Evolutionary conservation across 2,113 vertebrate genomes (phyloP).

Genomic region (Nothobranchius furzeri): DNA sequence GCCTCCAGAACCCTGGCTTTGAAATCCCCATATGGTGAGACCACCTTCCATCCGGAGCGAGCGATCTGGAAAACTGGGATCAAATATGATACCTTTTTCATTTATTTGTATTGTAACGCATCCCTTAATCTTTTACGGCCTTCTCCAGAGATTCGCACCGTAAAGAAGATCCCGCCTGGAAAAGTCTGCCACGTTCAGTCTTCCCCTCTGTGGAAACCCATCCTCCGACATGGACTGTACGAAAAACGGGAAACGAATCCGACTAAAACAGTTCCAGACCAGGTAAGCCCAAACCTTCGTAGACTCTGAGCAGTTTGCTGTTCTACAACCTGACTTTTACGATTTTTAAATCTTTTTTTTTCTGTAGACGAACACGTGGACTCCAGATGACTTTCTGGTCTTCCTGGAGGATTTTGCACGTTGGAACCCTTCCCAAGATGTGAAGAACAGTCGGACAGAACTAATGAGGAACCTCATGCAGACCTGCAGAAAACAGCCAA

Average conservation of each 20-base stretch:
- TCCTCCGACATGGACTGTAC: constrained; percentile 88
- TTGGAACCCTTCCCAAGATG: constrained; percentile 89
- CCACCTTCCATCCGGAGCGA: no score
- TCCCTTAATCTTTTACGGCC: neutral
- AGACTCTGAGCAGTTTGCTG: no score
- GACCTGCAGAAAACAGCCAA: constrained; percentile 88
- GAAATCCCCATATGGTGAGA: constrained; percentile 84
- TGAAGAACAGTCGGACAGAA: constrained; percentile 83
- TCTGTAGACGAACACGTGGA: constrained; percentile 75
- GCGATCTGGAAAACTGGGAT: no score
- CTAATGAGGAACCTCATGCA: constrained; percentile 87
- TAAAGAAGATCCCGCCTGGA: constrained; percentile 82
- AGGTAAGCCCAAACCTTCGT: constrained; percentile 42
- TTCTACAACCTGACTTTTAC: neutral
- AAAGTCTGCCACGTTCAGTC: constrained; percentile 87
- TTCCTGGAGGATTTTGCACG: constrained; percentile 90
- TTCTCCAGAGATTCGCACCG: constrained; percentile 79
- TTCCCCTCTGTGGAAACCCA: constrained; percentile 92
- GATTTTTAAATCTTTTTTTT: neutral
- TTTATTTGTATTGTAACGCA: no score
- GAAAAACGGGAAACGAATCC: constrained; percentile 45
- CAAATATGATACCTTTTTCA: no score
- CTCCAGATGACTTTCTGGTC: constrained; percentile 75
- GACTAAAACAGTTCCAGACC: constrained; percentile 9
- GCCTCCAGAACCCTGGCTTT: constrained; percentile 91